Base-by-base conservation (phyloP, 2,888 invertebrate species). In the Tribolium freemani region DNA sequence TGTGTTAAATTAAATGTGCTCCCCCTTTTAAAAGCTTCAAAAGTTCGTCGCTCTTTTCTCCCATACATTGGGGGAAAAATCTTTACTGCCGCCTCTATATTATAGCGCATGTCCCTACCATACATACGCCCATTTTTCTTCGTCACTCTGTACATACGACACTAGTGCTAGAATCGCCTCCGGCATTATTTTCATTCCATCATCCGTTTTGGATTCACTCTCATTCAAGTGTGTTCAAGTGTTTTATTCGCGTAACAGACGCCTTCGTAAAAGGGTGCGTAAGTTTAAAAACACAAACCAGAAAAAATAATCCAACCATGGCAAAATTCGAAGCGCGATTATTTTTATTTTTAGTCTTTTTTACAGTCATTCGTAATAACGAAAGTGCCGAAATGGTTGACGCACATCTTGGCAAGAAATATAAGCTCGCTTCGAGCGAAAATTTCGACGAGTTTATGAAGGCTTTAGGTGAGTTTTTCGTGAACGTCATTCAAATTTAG, bases 361-460 rank as follows among this genome's bases (percentile, higher is more conserved):
- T 67, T 57, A 60, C 60, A 60, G 69, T 69, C 30, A 58, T 58
- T 20, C 26, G 38, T 45, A 54, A 45, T 20, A 57, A 71, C 45
- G 38, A 38, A 38, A 60, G 67, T 64, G 50, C 63, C 77, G 82
- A 80, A 73, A 85, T 85, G 85, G 83, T 85, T 31, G 85, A 86
- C 70, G 77, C 75, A 53, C 80, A 79, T 75, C 77, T 85, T 53
- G 83, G 81, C 38, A 84, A 84, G 87, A 93, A 93, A 86, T 96
- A 94, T 90, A 95, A 95, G 86, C 90, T 96, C 85, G 86, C 88
- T 75, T 89, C 90, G 73, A 93, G 93, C 82, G 94, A 96, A 78
- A 94, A 95, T 85, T 96, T 96, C 86, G 96, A 96, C 81, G 95
- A 95, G 76, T 95, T 94, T 88, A 93, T 96, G 94, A 95, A 95